Evolutionary conservation across 1,140 invertebrate genomes (phyloP).

Genomic region (Cydia strobilella): DNA sequence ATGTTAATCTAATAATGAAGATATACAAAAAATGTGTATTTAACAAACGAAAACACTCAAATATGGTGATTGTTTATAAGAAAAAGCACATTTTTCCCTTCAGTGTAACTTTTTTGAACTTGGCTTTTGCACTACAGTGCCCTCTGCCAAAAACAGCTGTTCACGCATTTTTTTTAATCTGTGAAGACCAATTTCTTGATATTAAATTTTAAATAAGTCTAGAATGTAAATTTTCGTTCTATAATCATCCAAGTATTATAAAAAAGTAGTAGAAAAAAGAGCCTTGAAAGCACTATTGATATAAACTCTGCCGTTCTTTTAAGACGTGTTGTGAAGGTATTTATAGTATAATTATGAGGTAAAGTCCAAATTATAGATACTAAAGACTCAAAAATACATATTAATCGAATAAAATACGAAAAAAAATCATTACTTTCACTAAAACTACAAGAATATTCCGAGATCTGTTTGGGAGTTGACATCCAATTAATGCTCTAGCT

Average conservation of each 20-base stretch:
- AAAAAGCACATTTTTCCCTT: not conserved
- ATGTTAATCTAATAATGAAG: no score
- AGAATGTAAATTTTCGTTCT: not conserved
- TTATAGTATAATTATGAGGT: not conserved
- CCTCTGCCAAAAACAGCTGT: constrained; percentile 15
- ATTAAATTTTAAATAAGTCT: not conserved
- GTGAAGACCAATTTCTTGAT: not conserved
- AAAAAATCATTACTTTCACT: not conserved
- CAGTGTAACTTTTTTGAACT: not conserved
- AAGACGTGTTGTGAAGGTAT: not conserved
- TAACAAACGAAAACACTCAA: not conserved
- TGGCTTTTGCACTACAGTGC: not conserved
- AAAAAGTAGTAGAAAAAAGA: not conserved
- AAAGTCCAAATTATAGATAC: not conserved
- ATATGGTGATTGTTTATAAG: not conserved
- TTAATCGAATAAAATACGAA: not conserved
- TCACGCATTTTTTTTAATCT: not conserved
- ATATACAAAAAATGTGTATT: not conserved
- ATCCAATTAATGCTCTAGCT: not conserved
- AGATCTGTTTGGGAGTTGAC: not conserved
- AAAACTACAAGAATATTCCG: not conserved
- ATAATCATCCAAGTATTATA: not conserved
- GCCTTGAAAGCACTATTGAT: not conserved
- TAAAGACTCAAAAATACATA: not conserved
- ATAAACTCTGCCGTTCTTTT: not conserved